phyloP scores from a whole-genome alignment of 2,797 vertebrate species.

The Otus scops region DNA sequence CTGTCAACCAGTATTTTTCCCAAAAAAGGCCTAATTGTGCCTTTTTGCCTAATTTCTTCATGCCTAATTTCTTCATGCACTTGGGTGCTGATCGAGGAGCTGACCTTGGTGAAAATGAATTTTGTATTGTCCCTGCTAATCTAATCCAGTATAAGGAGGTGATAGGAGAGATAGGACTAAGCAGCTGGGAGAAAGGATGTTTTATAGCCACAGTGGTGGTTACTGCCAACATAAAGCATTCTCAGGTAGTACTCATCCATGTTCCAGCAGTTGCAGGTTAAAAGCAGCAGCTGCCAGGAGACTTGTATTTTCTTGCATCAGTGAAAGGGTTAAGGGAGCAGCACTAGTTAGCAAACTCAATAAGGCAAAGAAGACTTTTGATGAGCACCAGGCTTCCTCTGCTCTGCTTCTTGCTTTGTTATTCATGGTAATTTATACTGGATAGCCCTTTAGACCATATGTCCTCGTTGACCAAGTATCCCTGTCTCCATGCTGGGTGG shows the following conservation, averaged over 20 bases:
- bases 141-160: neutral
- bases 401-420: neutral
- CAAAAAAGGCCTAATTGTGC: neutral
- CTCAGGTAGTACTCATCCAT: neutral
- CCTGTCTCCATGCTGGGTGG: neutral
- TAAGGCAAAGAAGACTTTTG: neutral
- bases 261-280: neutral
- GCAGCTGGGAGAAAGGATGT: neutral
- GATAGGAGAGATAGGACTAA: neutral
- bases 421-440: neutral
- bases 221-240: neutral
- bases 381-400: neutral
- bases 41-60: neutral
- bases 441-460: neutral
- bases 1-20: neutral
- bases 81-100: neutral
- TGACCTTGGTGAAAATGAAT: neutral
- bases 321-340: neutral
- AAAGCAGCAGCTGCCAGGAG: neutral
- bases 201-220: neutral
- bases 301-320: neutral
- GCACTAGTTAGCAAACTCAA: neutral
- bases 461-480: neutral
- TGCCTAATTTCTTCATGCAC: too few species aligned
- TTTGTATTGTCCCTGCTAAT: neutral